phyloP scores from a whole-genome alignment of 1,140 invertebrate genomes.

The Mya arenaria region DNA sequence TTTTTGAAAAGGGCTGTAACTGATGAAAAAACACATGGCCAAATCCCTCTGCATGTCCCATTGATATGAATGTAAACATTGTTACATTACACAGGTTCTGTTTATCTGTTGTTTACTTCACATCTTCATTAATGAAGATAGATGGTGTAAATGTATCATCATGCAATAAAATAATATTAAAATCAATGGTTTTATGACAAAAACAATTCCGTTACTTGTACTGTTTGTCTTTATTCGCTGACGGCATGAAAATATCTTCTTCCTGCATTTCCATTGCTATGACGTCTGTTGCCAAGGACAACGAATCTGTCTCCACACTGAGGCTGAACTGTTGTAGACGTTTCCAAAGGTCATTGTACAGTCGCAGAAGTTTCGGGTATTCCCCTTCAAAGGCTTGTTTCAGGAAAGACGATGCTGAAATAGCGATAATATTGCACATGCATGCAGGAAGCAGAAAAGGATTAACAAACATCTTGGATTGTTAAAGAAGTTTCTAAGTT shows the following conservation, averaged over 20 bases:
- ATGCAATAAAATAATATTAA: no score
- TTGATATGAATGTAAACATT: no score
- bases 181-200: no score
- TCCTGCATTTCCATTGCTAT: constrained; percentile 54
- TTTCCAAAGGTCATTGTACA: constrained; percentile 86
- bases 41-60: no score
- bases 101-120: no score
- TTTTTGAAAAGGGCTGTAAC: no score
- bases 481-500: neutral
- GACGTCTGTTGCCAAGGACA: constrained; percentile 58
- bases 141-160: no score
- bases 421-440: constrained; percentile 10
- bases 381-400: constrained; percentile 94
- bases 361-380: constrained; percentile 91
- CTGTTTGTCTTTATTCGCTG: constrained; percentile 60
- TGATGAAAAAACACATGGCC: no score
- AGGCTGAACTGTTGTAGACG: constrained; percentile 82
- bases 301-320: constrained; percentile 62
- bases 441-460: neutral
- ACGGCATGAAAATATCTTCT: constrained; percentile 70
- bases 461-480: neutral
- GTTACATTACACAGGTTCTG: no score
- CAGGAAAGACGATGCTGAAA: constrained; percentile 86
- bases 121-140: no score
- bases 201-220: constrained; percentile 50